phyloP scores from a whole-genome alignment of 2,797 vertebrate species.

The Rhinella marina region DNA sequence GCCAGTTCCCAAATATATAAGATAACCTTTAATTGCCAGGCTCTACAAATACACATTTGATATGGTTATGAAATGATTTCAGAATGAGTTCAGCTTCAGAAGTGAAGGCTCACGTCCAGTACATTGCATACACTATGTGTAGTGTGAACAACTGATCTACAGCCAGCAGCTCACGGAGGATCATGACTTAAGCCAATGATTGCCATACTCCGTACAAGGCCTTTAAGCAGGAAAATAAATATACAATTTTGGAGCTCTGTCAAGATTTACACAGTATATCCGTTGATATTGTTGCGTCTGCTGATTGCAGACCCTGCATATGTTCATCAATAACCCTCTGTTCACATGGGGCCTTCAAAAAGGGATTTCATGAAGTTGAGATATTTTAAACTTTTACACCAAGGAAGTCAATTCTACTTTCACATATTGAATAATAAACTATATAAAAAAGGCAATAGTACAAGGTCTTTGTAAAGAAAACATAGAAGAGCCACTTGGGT shows the following conservation, averaged over 20 bases:
- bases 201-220: slow-evolving; percentile 42
- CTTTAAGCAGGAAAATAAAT: slow-evolving; percentile 58
- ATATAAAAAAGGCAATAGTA: slow-evolving; percentile 14
- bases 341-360: slow-evolving; percentile 39
- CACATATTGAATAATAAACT: slow-evolving; percentile 38
- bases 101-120: background rate
- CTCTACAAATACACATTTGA: background rate
- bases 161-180: slow-evolving; percentile 40
- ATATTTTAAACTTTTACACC: background rate
- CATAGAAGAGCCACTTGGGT: slow-evolving; percentile 2
- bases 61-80: background rate
- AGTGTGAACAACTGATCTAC: slow-evolving; percentile 41
- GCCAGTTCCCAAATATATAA: background rate
- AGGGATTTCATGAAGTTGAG: slow-evolving; percentile 1
- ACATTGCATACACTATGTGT: slow-evolving; percentile 1
- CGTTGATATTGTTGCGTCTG: slow-evolving; percentile 61
- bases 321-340: slow-evolving; percentile 57
- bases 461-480: slow-evolving; percentile 4
- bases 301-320: slow-evolving; percentile 44
- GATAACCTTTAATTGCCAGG: background rate
- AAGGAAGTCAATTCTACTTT: background rate
- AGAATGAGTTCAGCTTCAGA: background rate
- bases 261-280: slow-evolving; percentile 57
- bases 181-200: slow-evolving; percentile 50
- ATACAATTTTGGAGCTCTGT: slow-evolving; percentile 59